phyloP scores from a whole-genome alignment of 2,113 vertebrate species.

The Oreotrochilus melanogaster region DNA sequence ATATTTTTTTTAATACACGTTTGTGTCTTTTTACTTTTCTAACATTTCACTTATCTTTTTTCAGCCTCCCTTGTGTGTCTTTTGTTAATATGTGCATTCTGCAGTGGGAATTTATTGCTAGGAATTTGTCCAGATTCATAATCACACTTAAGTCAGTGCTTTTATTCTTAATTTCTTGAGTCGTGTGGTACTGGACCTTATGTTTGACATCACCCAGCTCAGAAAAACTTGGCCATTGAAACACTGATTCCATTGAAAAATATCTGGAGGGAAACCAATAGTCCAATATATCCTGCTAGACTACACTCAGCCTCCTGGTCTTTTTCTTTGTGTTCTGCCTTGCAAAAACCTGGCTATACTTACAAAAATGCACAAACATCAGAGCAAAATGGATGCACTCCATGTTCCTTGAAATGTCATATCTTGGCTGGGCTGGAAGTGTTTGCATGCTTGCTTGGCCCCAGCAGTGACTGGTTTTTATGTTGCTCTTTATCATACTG shows the following conservation, averaged over 20 bases:
- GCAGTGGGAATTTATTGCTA: background rate
- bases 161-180: constrained; percentile 39
- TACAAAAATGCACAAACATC: constrained; percentile 39
- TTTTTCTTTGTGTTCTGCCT: constrained; percentile 50
- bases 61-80: background rate
- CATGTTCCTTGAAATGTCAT: constrained; percentile 53
- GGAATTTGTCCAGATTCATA: constrained; percentile 27
- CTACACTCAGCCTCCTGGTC: constrained; percentile 48
- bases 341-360: constrained; percentile 40
- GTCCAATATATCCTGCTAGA: constrained; percentile 30
- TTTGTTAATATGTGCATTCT: background rate
- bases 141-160: constrained; percentile 14
- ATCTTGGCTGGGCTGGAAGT: constrained; percentile 17
- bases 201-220: constrained; percentile 1
- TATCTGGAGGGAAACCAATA: constrained; percentile 53
- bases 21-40: background rate
- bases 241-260: constrained; percentile 58
- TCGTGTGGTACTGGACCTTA: constrained; percentile 1
- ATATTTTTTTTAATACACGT: background rate
- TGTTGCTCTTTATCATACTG: constrained; percentile 30
- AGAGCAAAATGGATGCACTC: constrained; percentile 60
- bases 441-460: constrained; percentile 1
- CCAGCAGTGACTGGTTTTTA: constrained; percentile 7
- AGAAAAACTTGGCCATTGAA: constrained; percentile 42
- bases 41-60: background rate